These are phyloP conservation scores for Ciconia stormi DNA, from an alignment of 2,113 vertebrate genomes.

Conservation along the genomic window DNA sequence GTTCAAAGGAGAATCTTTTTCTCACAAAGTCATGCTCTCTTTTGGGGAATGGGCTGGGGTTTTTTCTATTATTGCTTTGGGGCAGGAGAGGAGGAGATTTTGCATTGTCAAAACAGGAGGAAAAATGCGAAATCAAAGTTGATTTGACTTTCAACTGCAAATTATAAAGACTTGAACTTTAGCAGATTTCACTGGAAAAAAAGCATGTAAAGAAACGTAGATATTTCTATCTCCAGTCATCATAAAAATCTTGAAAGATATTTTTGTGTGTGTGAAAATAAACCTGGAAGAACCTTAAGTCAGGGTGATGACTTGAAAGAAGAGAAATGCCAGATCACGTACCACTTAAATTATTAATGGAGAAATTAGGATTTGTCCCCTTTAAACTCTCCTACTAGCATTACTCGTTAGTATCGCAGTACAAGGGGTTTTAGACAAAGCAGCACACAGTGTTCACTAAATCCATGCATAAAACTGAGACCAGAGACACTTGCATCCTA, in stretches of 20 bases:
- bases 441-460: not conserved
- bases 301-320: not conserved
- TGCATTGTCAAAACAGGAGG: not conserved
- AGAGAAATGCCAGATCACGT: not conserved
- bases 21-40: not conserved
- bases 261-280: not conserved
- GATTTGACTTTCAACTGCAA: not conserved
- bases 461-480: slow-evolving; percentile 34
- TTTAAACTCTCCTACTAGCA: not conserved
- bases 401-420: not conserved
- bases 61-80: not conserved
- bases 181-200: not conserved
- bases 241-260: not conserved
- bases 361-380: not conserved
- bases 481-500: slow-evolving; percentile 10
- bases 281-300: not conserved
- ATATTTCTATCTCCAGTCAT: not conserved
- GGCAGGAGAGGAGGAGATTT: not conserved
- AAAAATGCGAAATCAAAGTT: not conserved
- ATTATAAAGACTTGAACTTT: not conserved
- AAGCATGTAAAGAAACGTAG: not conserved
- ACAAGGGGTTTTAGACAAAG: not conserved
- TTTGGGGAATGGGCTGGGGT: rapidly evolving
- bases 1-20: not conserved
- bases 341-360: not conserved